phyloP scores from a whole-genome alignment of 2,113 vertebrate genomes.

The Notarius quadriscutis region DNA sequence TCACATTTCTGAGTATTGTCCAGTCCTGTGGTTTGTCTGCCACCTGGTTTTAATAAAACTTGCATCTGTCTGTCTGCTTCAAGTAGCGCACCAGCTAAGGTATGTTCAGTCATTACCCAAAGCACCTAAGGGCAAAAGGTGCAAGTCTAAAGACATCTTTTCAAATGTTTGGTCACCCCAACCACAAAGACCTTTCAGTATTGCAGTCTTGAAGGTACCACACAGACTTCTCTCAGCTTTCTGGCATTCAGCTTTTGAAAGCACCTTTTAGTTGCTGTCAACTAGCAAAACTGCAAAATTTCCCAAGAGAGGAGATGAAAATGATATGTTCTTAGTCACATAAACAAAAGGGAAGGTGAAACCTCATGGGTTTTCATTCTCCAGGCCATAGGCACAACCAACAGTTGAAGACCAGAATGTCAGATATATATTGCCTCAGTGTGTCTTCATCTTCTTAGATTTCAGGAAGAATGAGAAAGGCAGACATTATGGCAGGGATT shows the following conservation, averaged over 20 bases:
- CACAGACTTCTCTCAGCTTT: background rate
- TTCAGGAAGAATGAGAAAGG: background rate
- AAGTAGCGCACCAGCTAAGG: background rate
- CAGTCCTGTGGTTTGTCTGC: background rate
- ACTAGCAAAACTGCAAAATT: constrained; percentile 9
- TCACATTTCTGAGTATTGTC: background rate
- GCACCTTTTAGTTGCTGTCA: constrained; percentile 3
- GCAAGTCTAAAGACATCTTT: background rate
- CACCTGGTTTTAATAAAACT: background rate
- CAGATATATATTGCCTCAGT: constrained; percentile 45
- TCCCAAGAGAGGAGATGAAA: constrained; percentile 7
- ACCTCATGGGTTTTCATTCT: constrained; percentile 17
- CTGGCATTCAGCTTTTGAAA: background rate
- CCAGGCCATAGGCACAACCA: constrained; percentile 7
- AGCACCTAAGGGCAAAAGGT: background rate
- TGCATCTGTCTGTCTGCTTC: background rate
- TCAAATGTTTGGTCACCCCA: background rate
- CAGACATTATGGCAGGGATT: background rate
- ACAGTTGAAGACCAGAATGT: constrained; percentile 18
- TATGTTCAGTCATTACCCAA: background rate
- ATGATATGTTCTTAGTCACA: constrained; percentile 22
- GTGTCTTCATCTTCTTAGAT: constrained; percentile 33
- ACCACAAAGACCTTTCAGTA: background rate
- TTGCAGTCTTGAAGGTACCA: background rate
- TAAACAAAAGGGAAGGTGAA: constrained; percentile 14